These are phyloP conservation scores for Pachliopta kotzebuea DNA, from an alignment of 2,888 invertebrate species.

Conservation along the genomic window DNA sequence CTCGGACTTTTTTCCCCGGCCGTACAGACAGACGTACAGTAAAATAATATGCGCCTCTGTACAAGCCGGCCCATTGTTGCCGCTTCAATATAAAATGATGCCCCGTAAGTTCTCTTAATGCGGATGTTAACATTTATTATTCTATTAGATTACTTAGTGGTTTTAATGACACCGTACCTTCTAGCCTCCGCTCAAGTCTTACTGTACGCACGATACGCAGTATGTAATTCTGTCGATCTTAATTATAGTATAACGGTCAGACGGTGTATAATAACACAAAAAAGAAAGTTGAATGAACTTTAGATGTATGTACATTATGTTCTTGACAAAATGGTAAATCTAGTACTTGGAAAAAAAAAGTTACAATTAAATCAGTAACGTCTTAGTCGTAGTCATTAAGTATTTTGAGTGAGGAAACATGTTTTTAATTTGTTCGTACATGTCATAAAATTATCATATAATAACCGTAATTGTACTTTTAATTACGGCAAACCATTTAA, in stretches of 20 bases:
- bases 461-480: slow-evolving; percentile 21
- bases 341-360: slow-evolving; percentile 6
- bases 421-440: slow-evolving; percentile 23
- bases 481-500: slow-evolving; percentile 25
- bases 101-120: slow-evolving; percentile 69
- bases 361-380: slow-evolving; percentile 13
- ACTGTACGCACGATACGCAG: not conserved
- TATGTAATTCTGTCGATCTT: slow-evolving; percentile 1
- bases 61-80: slow-evolving; percentile 61
- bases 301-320: slow-evolving; percentile 4
- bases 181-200: slow-evolving; percentile 7
- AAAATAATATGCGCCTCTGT: slow-evolving; percentile 66
- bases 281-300: slow-evolving; percentile 1
- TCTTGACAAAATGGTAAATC: not conserved
- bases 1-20: slow-evolving; percentile 51
- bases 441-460: slow-evolving; percentile 29
- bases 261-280: not conserved
- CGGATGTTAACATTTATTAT: slow-evolving; percentile 78
- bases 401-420: slow-evolving; percentile 23
- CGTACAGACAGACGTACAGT: slow-evolving; percentile 42
- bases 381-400: slow-evolving; percentile 9
- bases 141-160: slow-evolving; percentile 61
- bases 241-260: slow-evolving; percentile 1
- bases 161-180: slow-evolving; percentile 39
- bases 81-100: slow-evolving; percentile 66